Percentiles rank a stretch among this genome's conserved stretches.
Conservation (phyloP, 2,113 vertebrate species). For the Anolis sagrei region DNA sequence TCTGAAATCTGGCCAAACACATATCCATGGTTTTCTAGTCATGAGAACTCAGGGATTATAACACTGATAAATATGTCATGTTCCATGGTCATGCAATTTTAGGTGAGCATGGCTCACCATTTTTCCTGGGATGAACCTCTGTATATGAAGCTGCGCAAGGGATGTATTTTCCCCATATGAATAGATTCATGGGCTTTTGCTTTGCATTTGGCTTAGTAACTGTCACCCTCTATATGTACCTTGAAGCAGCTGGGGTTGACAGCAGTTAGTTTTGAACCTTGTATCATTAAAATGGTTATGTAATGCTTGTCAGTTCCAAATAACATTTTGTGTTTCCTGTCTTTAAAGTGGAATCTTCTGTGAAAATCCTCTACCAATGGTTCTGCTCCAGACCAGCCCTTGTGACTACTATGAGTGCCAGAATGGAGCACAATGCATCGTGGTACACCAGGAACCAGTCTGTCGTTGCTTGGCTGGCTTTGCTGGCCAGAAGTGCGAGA, state of each 20-base stretch:
- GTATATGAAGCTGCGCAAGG: neutral
- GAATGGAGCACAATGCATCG: slow-evolving; percentile 91
- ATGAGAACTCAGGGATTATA: neutral
- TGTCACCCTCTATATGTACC: neutral
- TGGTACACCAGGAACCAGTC: slow-evolving; percentile 87
- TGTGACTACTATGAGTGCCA: slow-evolving; percentile 96
- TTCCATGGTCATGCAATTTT: neutral
- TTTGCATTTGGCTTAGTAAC: neutral
- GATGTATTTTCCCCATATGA: neutral
- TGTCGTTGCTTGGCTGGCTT: slow-evolving; percentile 94
- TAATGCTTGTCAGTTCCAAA: neutral
- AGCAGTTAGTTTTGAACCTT: neutral
- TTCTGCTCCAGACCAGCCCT: slow-evolving; percentile 96
- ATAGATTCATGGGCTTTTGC: neutral
- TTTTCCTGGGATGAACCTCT: neutral
- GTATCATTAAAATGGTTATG: neutral
- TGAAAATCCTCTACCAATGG: slow-evolving; percentile 95
- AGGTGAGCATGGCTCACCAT: neutral
- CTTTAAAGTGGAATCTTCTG: slow-evolving; percentile 89
- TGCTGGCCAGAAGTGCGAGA: slow-evolving; percentile 91
- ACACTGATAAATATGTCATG: neutral
- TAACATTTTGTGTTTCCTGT: neutral
- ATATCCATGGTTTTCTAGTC: neutral
- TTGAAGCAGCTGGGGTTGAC: fast-evolving
- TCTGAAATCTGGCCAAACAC: neutral